Conservation (phyloP, 30 jellyfish, hydroid and myxozoan species). For the Phacellophora camtschatica region DNA sequence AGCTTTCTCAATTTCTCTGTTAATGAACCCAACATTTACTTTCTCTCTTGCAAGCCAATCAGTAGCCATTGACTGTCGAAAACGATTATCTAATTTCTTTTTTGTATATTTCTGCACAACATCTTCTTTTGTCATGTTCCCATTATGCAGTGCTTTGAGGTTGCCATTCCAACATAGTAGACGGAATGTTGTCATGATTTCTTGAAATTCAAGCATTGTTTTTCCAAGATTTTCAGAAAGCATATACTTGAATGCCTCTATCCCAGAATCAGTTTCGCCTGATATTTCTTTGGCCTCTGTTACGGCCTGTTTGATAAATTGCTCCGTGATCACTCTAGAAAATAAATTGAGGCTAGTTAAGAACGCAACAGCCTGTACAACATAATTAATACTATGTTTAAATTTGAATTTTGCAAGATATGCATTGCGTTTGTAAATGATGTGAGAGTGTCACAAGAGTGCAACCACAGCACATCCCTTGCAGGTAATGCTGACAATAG, state of each 20-base stretch:
- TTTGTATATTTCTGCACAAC: constrained; percentile 38
- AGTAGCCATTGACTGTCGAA: constrained; percentile 50
- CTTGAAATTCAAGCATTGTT: constrained; percentile 77
- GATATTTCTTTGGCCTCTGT: constrained; percentile 50
- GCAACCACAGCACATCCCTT: too few relatives aligned
- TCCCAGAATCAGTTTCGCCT: constrained; percentile 34
- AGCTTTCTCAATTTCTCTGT: constrained; percentile 22
- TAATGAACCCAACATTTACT: neutral
- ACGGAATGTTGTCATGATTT: constrained; percentile 65
- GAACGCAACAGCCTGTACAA: too few relatives aligned
- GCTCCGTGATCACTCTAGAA: constrained; percentile 59
- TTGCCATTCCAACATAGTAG: constrained; percentile 65
- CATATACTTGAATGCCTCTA: constrained; percentile 66
- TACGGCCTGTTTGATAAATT: constrained; percentile 68
- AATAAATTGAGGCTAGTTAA: too few relatives aligned
- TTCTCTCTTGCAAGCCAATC: constrained; percentile 53
- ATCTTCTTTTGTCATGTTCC: constrained; percentile 36
- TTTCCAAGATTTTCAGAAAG: constrained; percentile 61
- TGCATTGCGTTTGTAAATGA: too few relatives aligned
- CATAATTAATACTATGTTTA: too few relatives aligned
- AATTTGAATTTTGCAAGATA: too few relatives aligned
- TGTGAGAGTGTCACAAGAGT: too few relatives aligned
- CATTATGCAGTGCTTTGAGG: constrained; percentile 10
- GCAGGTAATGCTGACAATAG: too few relatives aligned
- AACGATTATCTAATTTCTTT: constrained; percentile 1